phyloP scores from a whole-genome alignment of 2,797 vertebrate genomes.

The Siniperca undulata region DNA sequence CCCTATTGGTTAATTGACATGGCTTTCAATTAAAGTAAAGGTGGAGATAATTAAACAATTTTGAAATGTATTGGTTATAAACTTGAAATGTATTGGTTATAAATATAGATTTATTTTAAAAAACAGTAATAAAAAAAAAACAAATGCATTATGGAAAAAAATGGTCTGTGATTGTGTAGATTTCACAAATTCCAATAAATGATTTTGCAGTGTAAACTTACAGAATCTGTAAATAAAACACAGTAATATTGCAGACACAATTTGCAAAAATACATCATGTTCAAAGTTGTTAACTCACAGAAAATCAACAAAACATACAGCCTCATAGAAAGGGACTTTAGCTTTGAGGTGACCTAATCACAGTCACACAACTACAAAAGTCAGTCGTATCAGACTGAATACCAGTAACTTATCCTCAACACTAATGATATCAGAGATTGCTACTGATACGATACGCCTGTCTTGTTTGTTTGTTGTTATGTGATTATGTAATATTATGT shows the following conservation, averaged over 20 bases:
- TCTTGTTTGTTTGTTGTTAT: neutral
- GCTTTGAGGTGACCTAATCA: neutral
- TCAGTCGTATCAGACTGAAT: neutral
- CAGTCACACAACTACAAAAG: neutral
- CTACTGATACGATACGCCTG: neutral
- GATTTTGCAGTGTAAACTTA: neutral
- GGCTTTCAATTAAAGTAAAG: neutral
- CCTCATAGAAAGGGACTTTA: neutral
- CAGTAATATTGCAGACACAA: neutral
- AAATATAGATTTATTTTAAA: conserved; percentile 14
- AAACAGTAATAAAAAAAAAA: neutral
- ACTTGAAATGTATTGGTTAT: neutral
- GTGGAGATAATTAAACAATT: neutral
- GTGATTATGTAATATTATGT: neutral
- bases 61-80: neutral
- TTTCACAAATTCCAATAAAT: neutral
- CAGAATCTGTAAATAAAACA: conserved; percentile 2
- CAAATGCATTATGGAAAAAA: neutral
- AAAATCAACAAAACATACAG: neutral
- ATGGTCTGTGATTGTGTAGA: neutral
- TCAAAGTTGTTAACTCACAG: neutral
- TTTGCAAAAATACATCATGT: neutral
- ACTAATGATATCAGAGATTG: neutral
- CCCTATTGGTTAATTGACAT: neutral
- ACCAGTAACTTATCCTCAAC: neutral